These are phyloP conservation scores for Stegana nigrithorax DNA, from an alignment of 2,888 invertebrate species.

Conservation along the genomic window DNA sequence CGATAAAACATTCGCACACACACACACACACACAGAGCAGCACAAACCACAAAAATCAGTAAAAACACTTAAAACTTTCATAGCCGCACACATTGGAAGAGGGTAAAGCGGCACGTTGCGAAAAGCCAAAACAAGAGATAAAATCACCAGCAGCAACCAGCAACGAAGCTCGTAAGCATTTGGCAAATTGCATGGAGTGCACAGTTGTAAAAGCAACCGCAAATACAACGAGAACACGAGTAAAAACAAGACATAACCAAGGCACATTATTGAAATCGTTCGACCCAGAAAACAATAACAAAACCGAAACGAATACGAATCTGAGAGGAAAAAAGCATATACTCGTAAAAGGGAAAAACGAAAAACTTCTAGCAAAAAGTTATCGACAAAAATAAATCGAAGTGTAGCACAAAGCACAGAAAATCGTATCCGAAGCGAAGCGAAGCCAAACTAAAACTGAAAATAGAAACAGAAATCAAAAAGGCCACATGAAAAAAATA, in stretches of 20 bases:
- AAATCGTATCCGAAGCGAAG: neutral
- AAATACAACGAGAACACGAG: neutral
- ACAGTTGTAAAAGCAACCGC: neutral
- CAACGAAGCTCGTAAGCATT: no score
- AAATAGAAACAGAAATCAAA: neutral
- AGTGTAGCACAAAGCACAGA: neutral
- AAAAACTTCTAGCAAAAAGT: neutral
- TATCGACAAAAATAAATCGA: neutral
- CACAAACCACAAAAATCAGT: constrained; percentile 9
- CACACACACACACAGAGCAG: neutral
- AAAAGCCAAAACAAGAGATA: neutral
- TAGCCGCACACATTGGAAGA: neutral
- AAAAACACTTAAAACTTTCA: constrained; percentile 16
- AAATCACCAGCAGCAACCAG: no score
- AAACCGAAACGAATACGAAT: no score
- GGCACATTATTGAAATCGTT: no score
- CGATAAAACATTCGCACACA: constrained; percentile 3
- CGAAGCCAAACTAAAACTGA: neutral
- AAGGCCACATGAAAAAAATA: neutral
- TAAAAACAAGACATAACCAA: neutral
- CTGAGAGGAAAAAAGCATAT: no score
- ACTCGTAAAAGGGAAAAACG: neutral
- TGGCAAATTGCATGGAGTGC: no score
- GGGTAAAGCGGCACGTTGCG: neutral
- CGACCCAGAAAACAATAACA: no score